Conservation (phyloP, 2,888 invertebrate species). For the Tricholauxania praeusta region DNA sequence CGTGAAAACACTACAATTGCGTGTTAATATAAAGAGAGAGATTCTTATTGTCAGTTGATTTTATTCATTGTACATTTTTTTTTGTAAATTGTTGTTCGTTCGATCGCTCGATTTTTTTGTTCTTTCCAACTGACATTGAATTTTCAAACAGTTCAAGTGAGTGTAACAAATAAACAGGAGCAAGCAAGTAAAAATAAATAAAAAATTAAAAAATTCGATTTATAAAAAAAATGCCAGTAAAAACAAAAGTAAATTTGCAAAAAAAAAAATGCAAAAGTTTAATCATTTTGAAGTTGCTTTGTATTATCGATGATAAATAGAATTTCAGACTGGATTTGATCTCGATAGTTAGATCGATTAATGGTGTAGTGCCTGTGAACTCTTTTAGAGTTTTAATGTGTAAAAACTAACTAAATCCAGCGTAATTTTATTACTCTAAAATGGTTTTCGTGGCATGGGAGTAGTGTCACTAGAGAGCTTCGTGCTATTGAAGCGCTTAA, state of each 20-base stretch:
- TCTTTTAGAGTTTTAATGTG: too few relatives aligned
- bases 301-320: too few relatives aligned
- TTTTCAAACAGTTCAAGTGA: conserved; percentile 19
- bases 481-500: too few relatives aligned
- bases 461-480: too few relatives aligned
- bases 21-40: conserved; percentile 8
- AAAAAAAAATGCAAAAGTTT: conserved; percentile 36
- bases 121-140: conserved; percentile 24
- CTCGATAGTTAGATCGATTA: too few relatives aligned
- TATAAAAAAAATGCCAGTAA: too few relatives aligned
- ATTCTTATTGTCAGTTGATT: conserved; percentile 8
- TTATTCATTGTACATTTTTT: conserved; percentile 8
- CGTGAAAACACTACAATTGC: conserved; percentile 6
- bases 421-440: too few relatives aligned
- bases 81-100: not conserved
- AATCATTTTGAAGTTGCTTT: conserved; percentile 22
- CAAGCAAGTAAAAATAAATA: not conserved
- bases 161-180: not conserved
- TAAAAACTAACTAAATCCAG: too few relatives aligned
- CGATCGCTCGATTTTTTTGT: not conserved
- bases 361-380: too few relatives aligned
- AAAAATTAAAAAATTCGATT: too few relatives aligned
- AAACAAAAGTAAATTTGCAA: conserved; percentile 1
- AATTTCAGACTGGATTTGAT: too few relatives aligned
- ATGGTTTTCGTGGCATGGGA: too few relatives aligned